These are phyloP conservation scores for Agraylea sexmaculata DNA, from an alignment of 1,140 invertebrate genomes.

Conservation along the genomic window DNA sequence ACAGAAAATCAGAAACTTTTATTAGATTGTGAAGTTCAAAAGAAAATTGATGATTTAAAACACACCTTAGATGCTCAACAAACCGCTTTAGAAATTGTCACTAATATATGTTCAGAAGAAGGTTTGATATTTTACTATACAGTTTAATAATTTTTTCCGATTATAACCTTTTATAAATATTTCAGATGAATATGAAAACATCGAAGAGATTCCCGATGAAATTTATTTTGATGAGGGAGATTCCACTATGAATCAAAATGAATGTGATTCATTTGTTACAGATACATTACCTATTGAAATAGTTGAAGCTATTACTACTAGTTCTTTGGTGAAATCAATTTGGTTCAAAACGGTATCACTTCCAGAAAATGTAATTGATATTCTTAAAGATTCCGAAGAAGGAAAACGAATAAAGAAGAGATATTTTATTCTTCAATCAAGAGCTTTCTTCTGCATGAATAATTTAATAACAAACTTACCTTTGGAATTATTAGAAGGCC, in stretches of 20 bases:
- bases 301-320: conserved; percentile 39
- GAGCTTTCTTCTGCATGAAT: conserved; percentile 52
- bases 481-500: conserved; percentile 46
- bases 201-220: conserved; percentile 34
- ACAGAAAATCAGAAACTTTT: conserved; percentile 24
- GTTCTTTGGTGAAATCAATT: conserved; percentile 44
- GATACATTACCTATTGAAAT: conserved; percentile 37
- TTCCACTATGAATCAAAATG: conserved; percentile 26
- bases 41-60: conserved; percentile 35
- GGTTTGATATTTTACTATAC: conserved; percentile 28
- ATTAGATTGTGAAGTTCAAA: conserved; percentile 24
- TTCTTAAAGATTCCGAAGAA: conserved; percentile 37
- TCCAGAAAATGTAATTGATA: conserved; percentile 38
- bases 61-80: conserved; percentile 49
- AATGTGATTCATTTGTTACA: conserved; percentile 25
- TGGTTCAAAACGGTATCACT: conserved; percentile 38
- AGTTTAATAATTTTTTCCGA: conserved; percentile 3
- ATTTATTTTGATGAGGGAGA: conserved; percentile 33
- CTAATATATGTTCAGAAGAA: conserved; percentile 56
- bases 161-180: conserved; percentile 11
- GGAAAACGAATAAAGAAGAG: conserved; percentile 37
- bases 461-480: conserved; percentile 51
- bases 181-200: conserved; percentile 39
- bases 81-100: conserved; percentile 53
- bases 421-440: conserved; percentile 39